Evolutionary conservation across 2,113 vertebrate genomes (phyloP), one percentile per base, ranked within the genome.

Genomic region (Hippocampus comes): DNA sequence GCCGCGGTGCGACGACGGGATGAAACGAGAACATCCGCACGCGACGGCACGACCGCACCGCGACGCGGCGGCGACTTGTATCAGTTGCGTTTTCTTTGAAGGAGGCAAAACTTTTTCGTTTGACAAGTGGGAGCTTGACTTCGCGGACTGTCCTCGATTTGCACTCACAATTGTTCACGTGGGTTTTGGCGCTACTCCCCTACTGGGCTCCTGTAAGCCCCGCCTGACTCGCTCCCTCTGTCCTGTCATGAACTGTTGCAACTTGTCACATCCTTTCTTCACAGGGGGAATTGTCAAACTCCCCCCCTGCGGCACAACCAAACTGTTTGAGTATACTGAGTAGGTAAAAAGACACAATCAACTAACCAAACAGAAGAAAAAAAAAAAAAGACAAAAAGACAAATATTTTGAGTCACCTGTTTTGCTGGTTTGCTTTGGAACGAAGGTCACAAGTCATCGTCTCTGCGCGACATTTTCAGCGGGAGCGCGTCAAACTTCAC

Each of bases 361-460:
- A 61, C 14, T 5, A 49, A 49, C 10, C 9, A 27, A 57, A 25
- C 3, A 59, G 10, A 15, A 4, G 2, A 30, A 38, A 38, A 7
- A 34, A 59, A 25, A 6, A 4, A 59, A 25, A 59, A 17, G 15
- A 23, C 41, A 66, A 66, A 20, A 23, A 25, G 20, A 38, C 23
- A 1, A 14, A 11, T 1, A 11, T 64, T 21, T 30, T 55, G 11
- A 41, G 8, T 88, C 89, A 93, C 91, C 91, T 91, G 86, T 79
- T 85, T 90, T 61, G 74, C 85, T 75, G 70, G 75, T 73, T 67
- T 77, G 71, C 69, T 82, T 80, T 75, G 55, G 42, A 38, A 71
- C 73, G 63, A 63, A 69, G 67, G 18, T 79, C 67, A 70, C 60
- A 43, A 34, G 56, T 70, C 72, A 46, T 86, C 84, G 56, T 75